Evolutionary conservation across 1,140 invertebrate genomes (phyloP).

Genomic region (Drosophila auraria): DNA sequence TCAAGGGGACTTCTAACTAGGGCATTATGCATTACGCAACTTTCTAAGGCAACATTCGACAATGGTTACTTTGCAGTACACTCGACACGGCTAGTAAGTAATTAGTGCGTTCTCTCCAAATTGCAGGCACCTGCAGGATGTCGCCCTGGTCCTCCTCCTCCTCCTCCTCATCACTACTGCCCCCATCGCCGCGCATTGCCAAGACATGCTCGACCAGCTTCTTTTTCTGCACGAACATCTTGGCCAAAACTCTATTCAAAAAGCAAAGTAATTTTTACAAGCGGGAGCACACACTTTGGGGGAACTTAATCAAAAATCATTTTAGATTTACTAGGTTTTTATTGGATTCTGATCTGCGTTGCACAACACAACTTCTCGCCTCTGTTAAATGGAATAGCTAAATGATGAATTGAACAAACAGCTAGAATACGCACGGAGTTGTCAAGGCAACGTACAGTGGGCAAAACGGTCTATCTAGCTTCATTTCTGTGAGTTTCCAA

Average conservation of each 20-base stretch:
- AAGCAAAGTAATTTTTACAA: constrained; percentile 37
- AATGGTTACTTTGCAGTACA: constrained; percentile 50
- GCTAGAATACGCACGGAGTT: constrained; percentile 9
- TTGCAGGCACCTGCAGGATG: constrained; percentile 77
- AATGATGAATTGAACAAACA: constrained; percentile 35
- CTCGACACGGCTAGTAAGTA: constrained; percentile 31
- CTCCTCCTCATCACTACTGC: constrained; percentile 69
- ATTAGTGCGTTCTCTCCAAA: constrained; percentile 23
- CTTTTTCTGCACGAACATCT: constrained; percentile 81
- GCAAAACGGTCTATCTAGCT: no score
- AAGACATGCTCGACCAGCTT: constrained; percentile 82
- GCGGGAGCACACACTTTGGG: not conserved
- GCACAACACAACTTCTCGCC: constrained; percentile 26
- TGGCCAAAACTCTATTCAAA: constrained; percentile 55
- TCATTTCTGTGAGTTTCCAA: no score
- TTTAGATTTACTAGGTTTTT: constrained; percentile 63
- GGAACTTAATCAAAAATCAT: constrained; percentile 35
- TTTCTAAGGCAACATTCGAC: constrained; percentile 44
- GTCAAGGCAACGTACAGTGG: constrained; percentile 10
- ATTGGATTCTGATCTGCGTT: not conserved
- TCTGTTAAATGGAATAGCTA: constrained; percentile 1
- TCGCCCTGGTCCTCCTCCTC: constrained; percentile 82
- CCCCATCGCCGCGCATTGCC: constrained; percentile 69
- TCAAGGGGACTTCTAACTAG: constrained; percentile 63
- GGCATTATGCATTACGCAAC: constrained; percentile 51